Conservation (phyloP, 2,888 invertebrate genomes). For the Bellardia bayeri region DNA sequence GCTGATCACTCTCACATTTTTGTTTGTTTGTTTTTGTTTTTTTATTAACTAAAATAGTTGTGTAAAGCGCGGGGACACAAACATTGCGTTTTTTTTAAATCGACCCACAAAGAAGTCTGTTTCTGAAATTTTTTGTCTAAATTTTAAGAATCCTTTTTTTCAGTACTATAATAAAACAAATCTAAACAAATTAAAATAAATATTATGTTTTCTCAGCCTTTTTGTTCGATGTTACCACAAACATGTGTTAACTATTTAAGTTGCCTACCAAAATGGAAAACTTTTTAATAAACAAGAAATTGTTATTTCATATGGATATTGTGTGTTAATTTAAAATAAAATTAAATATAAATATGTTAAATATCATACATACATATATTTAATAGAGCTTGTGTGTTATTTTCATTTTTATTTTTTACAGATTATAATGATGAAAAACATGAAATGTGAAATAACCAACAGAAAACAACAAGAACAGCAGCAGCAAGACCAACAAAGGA, state of each 20-base stretch:
- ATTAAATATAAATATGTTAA: not conserved
- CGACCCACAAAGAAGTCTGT: too few relatives aligned
- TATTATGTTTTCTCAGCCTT: not conserved
- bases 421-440: conserved; percentile 49
- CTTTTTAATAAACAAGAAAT: not conserved
- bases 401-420: conserved; percentile 18
- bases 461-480: conserved; percentile 17
- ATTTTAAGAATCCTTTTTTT: too few relatives aligned
- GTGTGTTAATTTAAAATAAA: conserved; percentile 3
- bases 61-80: too few relatives aligned
- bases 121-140: too few relatives aligned
- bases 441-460: conserved; percentile 38
- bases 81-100: too few relatives aligned
- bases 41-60: too few relatives aligned
- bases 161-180: too few relatives aligned
- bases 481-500: conserved; percentile 8
- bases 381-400: not conserved
- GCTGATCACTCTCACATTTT: too few relatives aligned
- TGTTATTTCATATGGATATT: not conserved
- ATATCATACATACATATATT: conserved; percentile 1
- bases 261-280: not conserved
- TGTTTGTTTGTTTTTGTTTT: too few relatives aligned
- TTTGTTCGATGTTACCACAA: not conserved
- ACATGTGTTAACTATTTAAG: not conserved
- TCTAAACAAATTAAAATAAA: too few relatives aligned